Evolutionary conservation across 2,797 vertebrate genomes (phyloP).

Genomic region (Pempheris klunzingeri): DNA sequence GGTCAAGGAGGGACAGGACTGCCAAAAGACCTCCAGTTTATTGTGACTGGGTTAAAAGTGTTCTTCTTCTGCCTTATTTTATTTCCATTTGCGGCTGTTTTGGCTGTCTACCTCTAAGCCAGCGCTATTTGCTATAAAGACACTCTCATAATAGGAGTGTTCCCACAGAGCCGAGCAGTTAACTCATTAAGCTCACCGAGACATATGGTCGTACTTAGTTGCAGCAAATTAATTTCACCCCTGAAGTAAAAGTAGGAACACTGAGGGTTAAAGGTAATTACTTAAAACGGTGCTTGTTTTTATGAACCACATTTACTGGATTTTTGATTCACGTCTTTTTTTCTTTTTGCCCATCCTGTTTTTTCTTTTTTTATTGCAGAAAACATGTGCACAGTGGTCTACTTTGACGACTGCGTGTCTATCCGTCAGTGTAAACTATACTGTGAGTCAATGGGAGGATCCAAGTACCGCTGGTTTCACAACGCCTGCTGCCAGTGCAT

Average conservation of each 20-base stretch:
- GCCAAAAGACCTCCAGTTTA: slow-evolving; percentile 30
- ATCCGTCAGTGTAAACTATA: slow-evolving; percentile 98
- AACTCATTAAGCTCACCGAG: slow-evolving; percentile 63
- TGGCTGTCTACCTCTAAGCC: slow-evolving; percentile 49
- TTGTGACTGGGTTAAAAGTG: slow-evolving; percentile 19
- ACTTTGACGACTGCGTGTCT: slow-evolving; percentile 99
- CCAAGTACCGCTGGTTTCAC: slow-evolving; percentile 99
- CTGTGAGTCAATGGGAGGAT: slow-evolving; percentile 98
- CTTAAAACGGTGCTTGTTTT: slow-evolving; percentile 45
- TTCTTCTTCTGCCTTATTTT: slow-evolving; percentile 34
- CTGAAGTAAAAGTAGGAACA: slow-evolving; percentile 53
- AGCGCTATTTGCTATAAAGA: slow-evolving; percentile 53
- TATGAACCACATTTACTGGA: slow-evolving; percentile 37
- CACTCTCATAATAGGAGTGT: slow-evolving; percentile 43
- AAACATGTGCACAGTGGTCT: slow-evolving; percentile 98
- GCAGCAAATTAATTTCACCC: slow-evolving; percentile 50
- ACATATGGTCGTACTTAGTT: slow-evolving; percentile 64
- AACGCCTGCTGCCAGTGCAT: slow-evolving; percentile 99
- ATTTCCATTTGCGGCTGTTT: slow-evolving; percentile 48
- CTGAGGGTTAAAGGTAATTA: slow-evolving; percentile 53
- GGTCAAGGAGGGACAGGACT: slow-evolving; percentile 13
- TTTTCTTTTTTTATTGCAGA: slow-evolving; percentile 79
- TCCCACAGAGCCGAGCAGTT: slow-evolving; percentile 61
- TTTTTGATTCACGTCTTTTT: slow-evolving; percentile 55
- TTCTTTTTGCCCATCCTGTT: neutral